Evolutionary conservation across 1,140 invertebrate genomes (phyloP), one percentile per base, ranked within the genome.

Genomic region (Cryptotermes secundus): DNA sequence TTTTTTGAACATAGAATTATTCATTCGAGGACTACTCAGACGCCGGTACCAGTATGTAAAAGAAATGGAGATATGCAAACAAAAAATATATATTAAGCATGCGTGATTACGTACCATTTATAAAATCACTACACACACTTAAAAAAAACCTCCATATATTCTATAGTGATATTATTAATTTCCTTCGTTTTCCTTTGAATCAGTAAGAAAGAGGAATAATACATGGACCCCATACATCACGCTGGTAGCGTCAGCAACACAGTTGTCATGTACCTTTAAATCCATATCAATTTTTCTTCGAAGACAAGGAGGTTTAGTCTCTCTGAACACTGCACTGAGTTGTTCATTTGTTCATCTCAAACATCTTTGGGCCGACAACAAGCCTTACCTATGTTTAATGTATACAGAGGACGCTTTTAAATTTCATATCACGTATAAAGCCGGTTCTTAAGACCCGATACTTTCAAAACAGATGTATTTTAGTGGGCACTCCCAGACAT

Each of bases 201-300:
- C 59, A 12, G 45, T 16, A 45, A 45, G 2, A 45, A 45, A 45
- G 16, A 45, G 14, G 16, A 45, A 45, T 45, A 16, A 45, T 16
- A 14, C 45, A 45, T 45, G 9, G 16, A 2, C 45, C 45, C 2
- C 7, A 45, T 45, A 14, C 45, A 45, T 45, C 45, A 45, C 16
- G 45, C 14, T 14, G 45, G 45, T 45, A 45, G 45, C 45, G 9
- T 16, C 14, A 16, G 16, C 45, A 45, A 10, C 10, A 38, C 7
- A 45, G 7, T 12, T 45, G 45, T 45, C 45, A 45, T 65, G 6
- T 31, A n/a, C 59, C 12, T n/a, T 1, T 65, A 65, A 65, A n/a
- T n/a, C 59, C 59, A 65, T 65, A 26, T 65, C 59, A n/a, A 65
- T 65, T 65, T 65, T 65, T n/a, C 59, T 65, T 12, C 59, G 59